These are phyloP conservation scores for Cosmia pyralina DNA, from an alignment of 2,888 invertebrate species.

Conservation along the genomic window DNA sequence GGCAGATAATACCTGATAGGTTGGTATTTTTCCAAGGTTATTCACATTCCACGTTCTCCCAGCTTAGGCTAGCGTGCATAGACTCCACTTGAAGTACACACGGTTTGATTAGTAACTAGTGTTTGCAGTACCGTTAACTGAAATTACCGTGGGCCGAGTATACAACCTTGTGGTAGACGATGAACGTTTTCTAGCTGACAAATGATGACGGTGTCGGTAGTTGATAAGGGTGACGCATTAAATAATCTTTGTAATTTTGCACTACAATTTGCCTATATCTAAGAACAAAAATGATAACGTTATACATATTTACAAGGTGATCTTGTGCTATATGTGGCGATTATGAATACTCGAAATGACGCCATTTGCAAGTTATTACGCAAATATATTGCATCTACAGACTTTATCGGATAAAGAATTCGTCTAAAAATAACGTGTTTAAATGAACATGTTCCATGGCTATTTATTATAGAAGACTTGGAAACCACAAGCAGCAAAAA, in stretches of 20 bases:
- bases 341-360: slow-evolving; percentile 35
- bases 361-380: slow-evolving; percentile 33
- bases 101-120: slow-evolving; percentile 38
- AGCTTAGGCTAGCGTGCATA: slow-evolving; percentile 75
- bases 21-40: slow-evolving; percentile 73
- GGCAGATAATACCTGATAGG: slow-evolving; percentile 49
- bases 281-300: slow-evolving; percentile 23
- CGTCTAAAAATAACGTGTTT: slow-evolving; percentile 2
- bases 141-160: slow-evolving; percentile 17
- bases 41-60: slow-evolving; percentile 80
- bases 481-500: not conserved
- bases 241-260: slow-evolving; percentile 5
- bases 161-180: slow-evolving; percentile 20
- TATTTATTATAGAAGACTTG: slow-evolving; percentile 4
- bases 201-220: slow-evolving; percentile 1
- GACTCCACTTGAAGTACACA: slow-evolving; percentile 62
- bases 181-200: not conserved
- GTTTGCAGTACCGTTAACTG: slow-evolving; percentile 25
- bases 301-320: slow-evolving; percentile 17
- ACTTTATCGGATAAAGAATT: slow-evolving; percentile 40
- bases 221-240: slow-evolving; percentile 6
- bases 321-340: slow-evolving; percentile 20
- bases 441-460: not conserved
- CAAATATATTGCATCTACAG: slow-evolving; percentile 24
- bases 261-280: slow-evolving; percentile 30